Conservation (phyloP, 2,113 vertebrate genomes). For the Bujurquina vittata region DNA sequence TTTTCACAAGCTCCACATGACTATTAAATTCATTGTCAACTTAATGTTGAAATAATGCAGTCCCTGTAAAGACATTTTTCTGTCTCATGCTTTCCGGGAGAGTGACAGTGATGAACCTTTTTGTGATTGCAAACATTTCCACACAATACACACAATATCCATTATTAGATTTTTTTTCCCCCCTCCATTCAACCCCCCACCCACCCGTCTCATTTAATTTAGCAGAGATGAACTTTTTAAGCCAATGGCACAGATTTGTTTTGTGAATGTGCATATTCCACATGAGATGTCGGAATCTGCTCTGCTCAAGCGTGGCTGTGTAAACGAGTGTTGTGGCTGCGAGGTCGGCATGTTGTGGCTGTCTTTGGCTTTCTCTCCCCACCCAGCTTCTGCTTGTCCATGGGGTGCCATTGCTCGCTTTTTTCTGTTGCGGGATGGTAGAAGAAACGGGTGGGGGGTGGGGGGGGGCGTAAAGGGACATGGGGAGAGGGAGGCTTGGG, state of each 20-base stretch:
- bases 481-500: slow-evolving; percentile 13
- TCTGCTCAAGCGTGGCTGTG: slow-evolving; percentile 63
- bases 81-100: slow-evolving; percentile 11
- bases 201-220: slow-evolving; percentile 43
- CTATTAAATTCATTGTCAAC: slow-evolving; percentile 4
- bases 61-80: slow-evolving; percentile 11
- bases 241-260: slow-evolving; percentile 39
- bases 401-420: slow-evolving; percentile 52
- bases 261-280: slow-evolving; percentile 32
- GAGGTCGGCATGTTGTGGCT: slow-evolving; percentile 76
- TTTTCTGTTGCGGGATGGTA: slow-evolving; percentile 33
- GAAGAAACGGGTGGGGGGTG: slow-evolving; percentile 24
- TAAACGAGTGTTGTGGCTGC: slow-evolving; percentile 77
- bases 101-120: slow-evolving; percentile 52
- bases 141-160: slow-evolving; percentile 57
- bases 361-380: slow-evolving; percentile 51
- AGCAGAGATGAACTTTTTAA: slow-evolving; percentile 48
- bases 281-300: slow-evolving; percentile 19
- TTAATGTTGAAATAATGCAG: slow-evolving; percentile 5
- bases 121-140: slow-evolving; percentile 54
- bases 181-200: not conserved
- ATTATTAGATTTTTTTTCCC: slow-evolving; percentile 40
- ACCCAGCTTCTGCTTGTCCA: slow-evolving; percentile 37
- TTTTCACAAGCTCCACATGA: not conserved
- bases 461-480: slow-evolving; percentile 12